These are phyloP conservation scores for Orientallactaga bullata DNA, from an alignment of 2,113 vertebrate genomes.

Conservation along the genomic window DNA sequence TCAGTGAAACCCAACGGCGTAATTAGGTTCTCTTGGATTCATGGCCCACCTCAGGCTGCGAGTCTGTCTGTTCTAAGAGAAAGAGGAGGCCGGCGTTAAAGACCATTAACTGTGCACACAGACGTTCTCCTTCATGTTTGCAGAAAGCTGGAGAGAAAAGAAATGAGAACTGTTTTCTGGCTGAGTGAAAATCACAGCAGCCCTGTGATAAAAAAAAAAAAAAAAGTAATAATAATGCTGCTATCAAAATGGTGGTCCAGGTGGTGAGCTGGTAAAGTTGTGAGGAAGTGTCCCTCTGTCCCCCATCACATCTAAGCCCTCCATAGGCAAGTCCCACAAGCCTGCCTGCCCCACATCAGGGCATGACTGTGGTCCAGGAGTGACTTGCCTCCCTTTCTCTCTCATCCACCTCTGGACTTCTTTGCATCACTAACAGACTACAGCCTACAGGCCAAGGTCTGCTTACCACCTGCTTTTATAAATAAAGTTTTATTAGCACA, in stretches of 20 bases:
- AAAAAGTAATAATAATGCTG: too few species aligned
- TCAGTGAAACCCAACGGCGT: constrained; percentile 50
- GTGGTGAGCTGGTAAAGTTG: rapidly evolving
- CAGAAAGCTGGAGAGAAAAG: not conserved
- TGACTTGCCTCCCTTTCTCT: not conserved
- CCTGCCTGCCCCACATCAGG: not conserved
- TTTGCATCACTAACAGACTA: not conserved
- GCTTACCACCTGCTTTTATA: not conserved
- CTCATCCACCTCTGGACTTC: not conserved
- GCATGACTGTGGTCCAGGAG: not conserved
- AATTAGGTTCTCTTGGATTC: not conserved
- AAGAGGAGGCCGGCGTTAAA: not conserved
- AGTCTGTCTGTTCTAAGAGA: not conserved
- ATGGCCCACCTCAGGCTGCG: not conserved
- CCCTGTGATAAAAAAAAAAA: not conserved
- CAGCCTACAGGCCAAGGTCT: not conserved
- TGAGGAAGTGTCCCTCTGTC: rapidly evolving
- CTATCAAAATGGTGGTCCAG: not conserved
- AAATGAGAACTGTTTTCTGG: too few species aligned
- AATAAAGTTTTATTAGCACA: too few species aligned
- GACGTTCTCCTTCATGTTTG: not conserved
- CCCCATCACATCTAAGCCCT: not conserved
- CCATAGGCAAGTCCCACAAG: rapidly evolving
- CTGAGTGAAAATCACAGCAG: not conserved
- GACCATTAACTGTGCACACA: not conserved